Evolutionary conservation across 2,888 invertebrate genomes (phyloP).

Genomic region (Macroteleia sp.): DNA sequence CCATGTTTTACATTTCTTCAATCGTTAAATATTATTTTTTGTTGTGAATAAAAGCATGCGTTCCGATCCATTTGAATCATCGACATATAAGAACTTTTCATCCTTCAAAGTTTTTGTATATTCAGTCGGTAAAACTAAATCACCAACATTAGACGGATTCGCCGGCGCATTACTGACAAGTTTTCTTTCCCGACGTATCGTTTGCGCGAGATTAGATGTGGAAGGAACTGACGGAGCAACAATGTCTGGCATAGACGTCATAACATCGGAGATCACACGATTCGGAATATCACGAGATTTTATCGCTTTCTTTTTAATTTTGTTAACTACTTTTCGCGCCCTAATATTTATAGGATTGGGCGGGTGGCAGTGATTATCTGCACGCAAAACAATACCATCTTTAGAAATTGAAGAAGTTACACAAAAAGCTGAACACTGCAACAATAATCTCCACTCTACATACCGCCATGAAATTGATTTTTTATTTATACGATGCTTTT

Average conservation of each 20-base stretch:
- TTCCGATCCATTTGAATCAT: background rate
- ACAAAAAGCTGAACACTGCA: constrained; percentile 1
- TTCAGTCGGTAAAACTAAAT: background rate
- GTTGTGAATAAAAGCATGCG: background rate
- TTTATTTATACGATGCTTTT: no score
- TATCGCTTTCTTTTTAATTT: background rate
- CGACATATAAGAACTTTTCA: background rate
- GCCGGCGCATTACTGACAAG: background rate
- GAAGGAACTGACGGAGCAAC: background rate
- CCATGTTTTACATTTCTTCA: background rate
- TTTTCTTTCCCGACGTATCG: background rate
- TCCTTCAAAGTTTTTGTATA: background rate
- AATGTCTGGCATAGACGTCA: background rate
- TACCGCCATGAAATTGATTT: no score
- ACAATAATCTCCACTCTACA: background rate
- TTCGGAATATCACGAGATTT: background rate
- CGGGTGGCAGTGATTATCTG: background rate
- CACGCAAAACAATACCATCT: background rate
- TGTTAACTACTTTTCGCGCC: background rate
- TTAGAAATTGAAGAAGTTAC: background rate
- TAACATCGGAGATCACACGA: background rate
- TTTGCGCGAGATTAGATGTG: background rate
- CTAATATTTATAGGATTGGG: background rate
- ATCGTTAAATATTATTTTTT: background rate
- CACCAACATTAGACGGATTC: background rate